Percentiles rank a stretch among this genome's conserved stretches.
phyloP scores from a whole-genome alignment of 2,797 vertebrate species.

The Cyclura pinguis region DNA sequence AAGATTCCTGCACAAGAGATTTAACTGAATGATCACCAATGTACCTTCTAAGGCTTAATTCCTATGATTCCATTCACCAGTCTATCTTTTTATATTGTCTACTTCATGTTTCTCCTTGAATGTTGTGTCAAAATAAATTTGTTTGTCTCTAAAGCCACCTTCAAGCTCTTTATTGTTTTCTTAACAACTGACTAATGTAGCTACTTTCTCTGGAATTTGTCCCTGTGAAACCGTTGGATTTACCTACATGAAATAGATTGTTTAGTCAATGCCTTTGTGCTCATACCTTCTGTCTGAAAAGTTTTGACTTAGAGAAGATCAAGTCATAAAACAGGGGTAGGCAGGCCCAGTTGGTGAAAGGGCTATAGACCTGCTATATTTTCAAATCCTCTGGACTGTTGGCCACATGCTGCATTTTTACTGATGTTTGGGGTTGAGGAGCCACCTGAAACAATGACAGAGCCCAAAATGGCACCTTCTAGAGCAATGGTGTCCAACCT shows the following conservation, averaged over 20 bases:
- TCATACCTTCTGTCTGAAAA: not conserved
- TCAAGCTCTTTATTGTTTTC: not conserved
- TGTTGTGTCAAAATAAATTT: not conserved
- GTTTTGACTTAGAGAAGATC: not conserved
- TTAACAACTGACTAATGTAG: not conserved
- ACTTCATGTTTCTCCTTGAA: not conserved
- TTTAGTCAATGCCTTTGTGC: not conserved
- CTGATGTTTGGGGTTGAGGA: too few species aligned
- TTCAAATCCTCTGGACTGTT: too few species aligned
- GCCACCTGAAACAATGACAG: too few species aligned
- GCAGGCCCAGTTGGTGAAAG: too few species aligned
- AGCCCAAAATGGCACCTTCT: too few species aligned
- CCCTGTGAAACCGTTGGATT: not conserved
- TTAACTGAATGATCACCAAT: not conserved
- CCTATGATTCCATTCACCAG: not conserved
- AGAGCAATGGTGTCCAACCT: too few species aligned
- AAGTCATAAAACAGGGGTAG: too few species aligned
- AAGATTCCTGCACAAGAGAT: not conserved
- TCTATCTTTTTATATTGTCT: not conserved
- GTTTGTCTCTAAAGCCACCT: not conserved
- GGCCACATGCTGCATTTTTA: too few species aligned
- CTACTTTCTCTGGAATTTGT: not conserved
- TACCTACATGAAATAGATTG: not conserved
- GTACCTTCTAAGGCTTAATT: not conserved
- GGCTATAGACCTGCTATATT: too few species aligned